A percentile compares a stretch with the other conserved stretches of the same genome.
Evolutionary conservation across 2,113 vertebrate genomes (phyloP).

Genomic region (Hydropotes inermis): DNA sequence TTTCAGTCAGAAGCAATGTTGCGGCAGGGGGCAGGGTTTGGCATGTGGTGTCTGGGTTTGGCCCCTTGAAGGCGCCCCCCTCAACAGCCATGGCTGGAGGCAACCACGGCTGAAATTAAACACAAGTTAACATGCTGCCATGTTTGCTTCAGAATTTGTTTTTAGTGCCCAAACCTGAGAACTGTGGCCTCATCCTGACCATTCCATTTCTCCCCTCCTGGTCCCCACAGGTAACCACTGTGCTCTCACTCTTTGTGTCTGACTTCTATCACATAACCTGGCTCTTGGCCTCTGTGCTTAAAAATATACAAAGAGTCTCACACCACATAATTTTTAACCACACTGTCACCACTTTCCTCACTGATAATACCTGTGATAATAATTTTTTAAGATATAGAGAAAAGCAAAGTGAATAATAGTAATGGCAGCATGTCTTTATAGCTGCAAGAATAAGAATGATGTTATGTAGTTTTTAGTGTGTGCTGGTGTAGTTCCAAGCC

Average conservation of each 20-base stretch:
- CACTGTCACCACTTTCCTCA: neutral
- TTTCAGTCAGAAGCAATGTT: neutral
- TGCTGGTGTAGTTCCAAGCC: neutral
- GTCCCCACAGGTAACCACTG: neutral
- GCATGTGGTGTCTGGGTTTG: accelerated
- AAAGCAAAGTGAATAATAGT: neutral
- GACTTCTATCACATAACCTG: neutral
- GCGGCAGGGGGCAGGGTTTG: accelerated
- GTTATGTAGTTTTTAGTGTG: neutral
- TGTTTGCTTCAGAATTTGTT: neutral
- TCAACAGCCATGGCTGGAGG: accelerated
- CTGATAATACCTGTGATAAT: neutral
- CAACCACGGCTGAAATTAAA: accelerated
- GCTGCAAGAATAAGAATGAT: neutral
- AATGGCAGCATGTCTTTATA: neutral
- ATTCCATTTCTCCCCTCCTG: neutral
- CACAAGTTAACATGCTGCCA: accelerated
- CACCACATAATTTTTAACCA: neutral
- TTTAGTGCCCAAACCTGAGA: neutral
- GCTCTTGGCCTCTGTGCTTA: neutral
- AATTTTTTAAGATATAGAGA: neutral
- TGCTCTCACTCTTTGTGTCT: neutral
- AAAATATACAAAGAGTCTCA: neutral
- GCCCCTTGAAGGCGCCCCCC: accelerated
- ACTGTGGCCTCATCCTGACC: neutral